Evolutionary conservation across 1,140 invertebrate genomes (phyloP).

Genomic region (Mercenaria mercenaria): DNA sequence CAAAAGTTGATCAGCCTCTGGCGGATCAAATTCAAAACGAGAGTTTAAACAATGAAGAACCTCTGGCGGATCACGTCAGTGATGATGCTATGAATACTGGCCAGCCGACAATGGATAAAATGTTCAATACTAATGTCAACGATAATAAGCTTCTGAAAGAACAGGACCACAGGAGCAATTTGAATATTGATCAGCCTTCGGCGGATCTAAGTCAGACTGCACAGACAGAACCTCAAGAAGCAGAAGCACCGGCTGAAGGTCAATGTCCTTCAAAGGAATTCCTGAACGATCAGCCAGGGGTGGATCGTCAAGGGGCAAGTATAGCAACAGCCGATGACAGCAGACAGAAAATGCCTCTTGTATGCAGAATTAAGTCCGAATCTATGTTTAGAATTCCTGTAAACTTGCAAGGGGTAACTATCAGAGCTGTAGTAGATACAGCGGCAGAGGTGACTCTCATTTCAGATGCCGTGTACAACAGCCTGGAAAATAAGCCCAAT

Average conservation of each 20-base stretch:
- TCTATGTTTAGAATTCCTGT: constrained; percentile 14
- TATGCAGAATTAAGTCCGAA: constrained; percentile 7
- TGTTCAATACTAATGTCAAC: too few relatives aligned
- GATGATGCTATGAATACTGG: too few relatives aligned
- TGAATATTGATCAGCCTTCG: too few relatives aligned
- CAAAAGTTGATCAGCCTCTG: neutral
- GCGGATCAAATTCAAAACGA: neutral
- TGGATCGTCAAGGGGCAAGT: neutral
- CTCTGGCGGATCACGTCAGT: neutral
- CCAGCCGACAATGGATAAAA: too few relatives aligned
- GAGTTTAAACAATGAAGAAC: neutral
- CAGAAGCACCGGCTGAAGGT: neutral
- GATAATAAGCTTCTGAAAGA: too few relatives aligned
- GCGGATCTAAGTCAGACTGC: neutral
- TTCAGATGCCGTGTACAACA: neutral
- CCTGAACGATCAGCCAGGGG: neutral
- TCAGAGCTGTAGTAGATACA: constrained; percentile 12
- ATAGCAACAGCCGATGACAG: neutral
- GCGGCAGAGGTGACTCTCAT: constrained; percentile 24
- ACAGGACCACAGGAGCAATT: too few relatives aligned
- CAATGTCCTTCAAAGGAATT: too few relatives aligned
- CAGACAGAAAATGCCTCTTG: neutral
- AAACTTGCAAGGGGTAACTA: neutral
- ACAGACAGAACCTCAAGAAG: neutral
- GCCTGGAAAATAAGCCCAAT: neutral